Percentiles rank a stretch among this genome's conserved stretches.
These are phyloP conservation scores for Glandiceps talaboti DNA, from an alignment of 53 echinoderm and acorn worm species.

Conservation along the genomic window DNA sequence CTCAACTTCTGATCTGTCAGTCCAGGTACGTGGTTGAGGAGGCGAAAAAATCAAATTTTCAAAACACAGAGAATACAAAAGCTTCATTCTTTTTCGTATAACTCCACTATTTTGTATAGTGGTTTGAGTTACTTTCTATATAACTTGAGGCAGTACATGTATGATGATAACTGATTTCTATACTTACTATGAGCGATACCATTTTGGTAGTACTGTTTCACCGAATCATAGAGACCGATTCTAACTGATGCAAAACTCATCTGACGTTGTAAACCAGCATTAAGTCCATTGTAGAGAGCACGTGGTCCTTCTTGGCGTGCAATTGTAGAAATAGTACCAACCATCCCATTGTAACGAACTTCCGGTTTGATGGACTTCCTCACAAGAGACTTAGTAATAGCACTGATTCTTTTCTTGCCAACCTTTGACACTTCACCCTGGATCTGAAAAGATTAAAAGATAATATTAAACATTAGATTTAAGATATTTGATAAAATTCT, in stretches of 20 bases:
- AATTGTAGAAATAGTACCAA: constrained; percentile 84
- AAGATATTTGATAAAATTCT: too few relatives aligned
- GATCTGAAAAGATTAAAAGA: constrained; percentile 39
- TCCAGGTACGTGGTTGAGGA: too few relatives aligned
- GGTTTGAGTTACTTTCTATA: too few relatives aligned
- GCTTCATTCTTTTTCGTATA: too few relatives aligned
- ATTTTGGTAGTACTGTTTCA: constrained; percentile 62
- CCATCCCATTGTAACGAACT: constrained; percentile 73
- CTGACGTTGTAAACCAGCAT: constrained; percentile 82
- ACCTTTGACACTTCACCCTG: constrained; percentile 58
- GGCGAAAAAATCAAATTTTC: too few relatives aligned
- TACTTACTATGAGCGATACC: constrained; percentile 2
- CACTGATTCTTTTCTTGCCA: constrained; percentile 4
- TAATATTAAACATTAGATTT: too few relatives aligned
- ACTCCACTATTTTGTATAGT: too few relatives aligned
- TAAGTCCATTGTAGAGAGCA: constrained; percentile 78
- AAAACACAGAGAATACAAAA: too few relatives aligned
- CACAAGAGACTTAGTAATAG: constrained; percentile 34
- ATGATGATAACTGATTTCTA: too few relatives aligned
- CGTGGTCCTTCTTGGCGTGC: constrained; percentile 63
- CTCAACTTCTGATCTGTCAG: too few relatives aligned
- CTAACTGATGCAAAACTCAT: constrained; percentile 87
- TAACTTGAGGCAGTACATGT: too few relatives aligned
- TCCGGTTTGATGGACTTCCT: constrained; percentile 28
- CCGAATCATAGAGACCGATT: constrained; percentile 82